Evolutionary conservation across 2,888 invertebrate genomes (phyloP).

Genomic region (Drosophila glabriapex): DNA sequence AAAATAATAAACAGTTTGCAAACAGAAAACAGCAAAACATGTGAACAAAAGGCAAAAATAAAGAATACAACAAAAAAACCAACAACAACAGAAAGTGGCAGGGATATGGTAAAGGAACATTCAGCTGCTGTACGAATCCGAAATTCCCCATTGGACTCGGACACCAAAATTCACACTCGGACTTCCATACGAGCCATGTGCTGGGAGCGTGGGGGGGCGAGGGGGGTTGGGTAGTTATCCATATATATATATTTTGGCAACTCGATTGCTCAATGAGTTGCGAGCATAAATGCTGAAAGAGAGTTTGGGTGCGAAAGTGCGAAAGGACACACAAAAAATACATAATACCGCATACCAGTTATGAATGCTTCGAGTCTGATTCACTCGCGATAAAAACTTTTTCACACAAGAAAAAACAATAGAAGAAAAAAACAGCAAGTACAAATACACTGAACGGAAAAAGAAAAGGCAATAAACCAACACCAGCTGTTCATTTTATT

Average conservation of each 20-base stretch:
- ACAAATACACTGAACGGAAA: conserved; percentile 5
- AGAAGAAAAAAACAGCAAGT: background rate
- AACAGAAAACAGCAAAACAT: conserved; percentile 35
- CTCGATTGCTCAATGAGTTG: conserved; percentile 70
- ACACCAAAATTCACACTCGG: conserved; percentile 19
- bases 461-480: background rate
- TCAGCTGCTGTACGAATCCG: conserved; percentile 40
- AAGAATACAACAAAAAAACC: conserved; percentile 5
- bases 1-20: conserved; percentile 66
- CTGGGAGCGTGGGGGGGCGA: background rate
- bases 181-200: background rate
- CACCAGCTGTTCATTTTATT: background rate
- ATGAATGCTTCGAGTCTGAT: conserved; percentile 22
- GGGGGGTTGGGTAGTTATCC: background rate
- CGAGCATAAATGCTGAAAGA: too few species aligned
- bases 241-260: conserved; percentile 27
- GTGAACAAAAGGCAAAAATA: conserved; percentile 46
- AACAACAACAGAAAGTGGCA: background rate
- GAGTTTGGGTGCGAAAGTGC: too few species aligned
- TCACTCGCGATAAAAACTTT: conserved; percentile 27
- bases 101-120: conserved; percentile 8
- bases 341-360: conserved; percentile 28
- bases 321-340: conserved; percentile 18
- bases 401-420: background rate
- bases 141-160: conserved; percentile 37